phyloP scores from a whole-genome alignment of 1,140 invertebrate species.

The Oryctes rhinoceros region DNA sequence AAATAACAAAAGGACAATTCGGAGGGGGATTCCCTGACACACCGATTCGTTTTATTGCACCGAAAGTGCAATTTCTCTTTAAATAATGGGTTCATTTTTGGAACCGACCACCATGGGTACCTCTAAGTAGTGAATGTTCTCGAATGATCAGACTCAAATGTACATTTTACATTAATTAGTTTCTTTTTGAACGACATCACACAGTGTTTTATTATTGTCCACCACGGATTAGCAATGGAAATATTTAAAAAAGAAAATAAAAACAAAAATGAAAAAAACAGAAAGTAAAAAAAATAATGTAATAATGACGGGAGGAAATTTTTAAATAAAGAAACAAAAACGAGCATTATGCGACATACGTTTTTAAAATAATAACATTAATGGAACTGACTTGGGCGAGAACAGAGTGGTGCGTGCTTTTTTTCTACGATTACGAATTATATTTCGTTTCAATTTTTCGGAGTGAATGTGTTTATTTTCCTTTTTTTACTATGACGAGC shows the following conservation, averaged over 20 bases:
- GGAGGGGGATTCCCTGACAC: neutral
- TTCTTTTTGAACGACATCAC: constrained; percentile 25
- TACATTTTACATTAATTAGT: constrained; percentile 24
- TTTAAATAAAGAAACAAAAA: constrained; percentile 18
- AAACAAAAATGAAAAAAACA: constrained; percentile 19
- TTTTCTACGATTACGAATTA: neutral
- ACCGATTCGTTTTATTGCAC: constrained; percentile 48
- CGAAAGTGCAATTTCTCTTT: constrained; percentile 56
- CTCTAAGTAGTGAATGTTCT: constrained; percentile 58
- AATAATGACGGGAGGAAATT: constrained; percentile 11
- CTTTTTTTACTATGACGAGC: neutral
- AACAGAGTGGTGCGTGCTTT: constrained; percentile 15
- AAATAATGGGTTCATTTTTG: constrained; percentile 53
- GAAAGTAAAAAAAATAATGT: constrained; percentile 2
- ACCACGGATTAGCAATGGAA: constrained; percentile 14
- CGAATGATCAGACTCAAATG: constrained; percentile 47
- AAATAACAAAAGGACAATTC: neutral
- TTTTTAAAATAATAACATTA: constrained; percentile 25
- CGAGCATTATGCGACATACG: constrained; percentile 8
- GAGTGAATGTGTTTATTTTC: neutral
- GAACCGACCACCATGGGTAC: constrained; percentile 59
- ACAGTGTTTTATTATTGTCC: constrained; percentile 20
- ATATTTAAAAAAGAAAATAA: constrained; percentile 7
- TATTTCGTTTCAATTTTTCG: neutral
- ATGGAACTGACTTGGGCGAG: constrained; percentile 22